Conservation (phyloP, 2,888 invertebrate genomes). For the Hypsopygia costalis region DNA sequence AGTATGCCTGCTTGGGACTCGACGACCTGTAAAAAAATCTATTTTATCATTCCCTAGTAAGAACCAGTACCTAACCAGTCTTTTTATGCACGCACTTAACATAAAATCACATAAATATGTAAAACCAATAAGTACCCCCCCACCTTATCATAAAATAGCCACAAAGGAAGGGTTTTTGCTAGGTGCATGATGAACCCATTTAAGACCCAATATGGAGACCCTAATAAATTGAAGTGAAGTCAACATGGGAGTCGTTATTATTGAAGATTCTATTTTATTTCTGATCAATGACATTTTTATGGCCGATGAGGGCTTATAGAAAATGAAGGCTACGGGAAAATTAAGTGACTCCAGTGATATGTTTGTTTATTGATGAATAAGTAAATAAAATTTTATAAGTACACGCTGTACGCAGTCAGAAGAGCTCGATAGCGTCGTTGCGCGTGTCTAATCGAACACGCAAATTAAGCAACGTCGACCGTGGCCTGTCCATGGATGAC, state of each 20-base stretch:
- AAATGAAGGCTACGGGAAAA: background rate
- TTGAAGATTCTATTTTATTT: background rate
- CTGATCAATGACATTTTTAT: slow-evolving; percentile 1
- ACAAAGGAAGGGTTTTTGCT: slow-evolving; percentile 16
- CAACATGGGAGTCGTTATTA: slow-evolving; percentile 16
- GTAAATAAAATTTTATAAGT: no score
- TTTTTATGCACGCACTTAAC: slow-evolving; percentile 6
- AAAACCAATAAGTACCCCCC: slow-evolving; percentile 12
- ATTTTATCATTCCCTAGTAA: no score
- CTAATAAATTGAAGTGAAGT: slow-evolving; percentile 27
- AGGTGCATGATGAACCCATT: slow-evolving; percentile 18
- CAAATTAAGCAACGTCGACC: no score
- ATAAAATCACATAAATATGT: slow-evolving; percentile 14
- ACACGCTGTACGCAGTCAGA: no score
- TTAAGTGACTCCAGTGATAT: background rate
- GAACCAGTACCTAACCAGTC: no score
- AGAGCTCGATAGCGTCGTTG: no score
- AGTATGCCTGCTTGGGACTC: no score
- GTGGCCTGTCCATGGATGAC: no score
- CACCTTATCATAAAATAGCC: slow-evolving; percentile 14
- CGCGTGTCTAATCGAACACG: no score
- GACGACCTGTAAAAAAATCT: no score
- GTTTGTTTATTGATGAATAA: no score
- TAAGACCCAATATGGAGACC: slow-evolving; percentile 18
- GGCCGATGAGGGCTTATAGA: background rate